These are phyloP conservation scores for Triplophysa siluroides DNA, from an alignment of 2,113 vertebrate genomes.

Conservation along the genomic window DNA sequence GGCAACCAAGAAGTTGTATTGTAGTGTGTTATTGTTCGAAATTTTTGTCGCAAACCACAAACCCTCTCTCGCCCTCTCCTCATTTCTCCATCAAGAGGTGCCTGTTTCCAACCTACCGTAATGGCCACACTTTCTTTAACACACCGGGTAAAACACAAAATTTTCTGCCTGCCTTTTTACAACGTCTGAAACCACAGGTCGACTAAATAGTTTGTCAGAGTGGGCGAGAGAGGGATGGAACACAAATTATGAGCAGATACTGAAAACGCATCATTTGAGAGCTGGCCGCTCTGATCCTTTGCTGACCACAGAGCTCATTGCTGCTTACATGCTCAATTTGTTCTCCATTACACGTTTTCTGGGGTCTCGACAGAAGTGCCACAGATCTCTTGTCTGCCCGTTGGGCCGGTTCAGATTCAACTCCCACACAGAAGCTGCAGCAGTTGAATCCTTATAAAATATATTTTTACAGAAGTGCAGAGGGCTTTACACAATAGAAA, in stretches of 20 bases:
- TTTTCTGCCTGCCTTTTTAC: conserved; percentile 1
- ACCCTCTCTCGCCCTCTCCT: not conserved
- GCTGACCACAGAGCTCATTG: conserved; percentile 26
- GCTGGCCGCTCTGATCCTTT: conserved; percentile 9
- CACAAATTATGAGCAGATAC: not conserved
- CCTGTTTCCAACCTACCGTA: not conserved
- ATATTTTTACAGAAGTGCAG: not conserved
- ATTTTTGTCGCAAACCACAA: not conserved
- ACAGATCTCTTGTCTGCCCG: not conserved
- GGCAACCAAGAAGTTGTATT: conserved; percentile 32
- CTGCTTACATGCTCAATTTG: conserved; percentile 44
- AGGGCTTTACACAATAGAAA: conserved; percentile 6
- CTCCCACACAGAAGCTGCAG: not conserved
- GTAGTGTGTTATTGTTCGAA: not conserved
- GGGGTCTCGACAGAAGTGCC: not conserved
- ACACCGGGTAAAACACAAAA: conserved; percentile 18
- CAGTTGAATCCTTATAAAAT: conserved; percentile 1
- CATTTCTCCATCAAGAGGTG: not conserved
- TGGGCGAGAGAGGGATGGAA: not conserved
- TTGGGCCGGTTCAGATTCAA: conserved; percentile 6
- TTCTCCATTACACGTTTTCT: conserved; percentile 32
- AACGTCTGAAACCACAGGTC: not conserved
- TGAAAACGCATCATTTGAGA: not conserved
- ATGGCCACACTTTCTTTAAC: not conserved
- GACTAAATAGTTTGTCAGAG: conserved; percentile 7